Evolutionary conservation across 2,797 vertebrate species (phyloP).

Genomic region (Alcedo quadribrachys): DNA sequence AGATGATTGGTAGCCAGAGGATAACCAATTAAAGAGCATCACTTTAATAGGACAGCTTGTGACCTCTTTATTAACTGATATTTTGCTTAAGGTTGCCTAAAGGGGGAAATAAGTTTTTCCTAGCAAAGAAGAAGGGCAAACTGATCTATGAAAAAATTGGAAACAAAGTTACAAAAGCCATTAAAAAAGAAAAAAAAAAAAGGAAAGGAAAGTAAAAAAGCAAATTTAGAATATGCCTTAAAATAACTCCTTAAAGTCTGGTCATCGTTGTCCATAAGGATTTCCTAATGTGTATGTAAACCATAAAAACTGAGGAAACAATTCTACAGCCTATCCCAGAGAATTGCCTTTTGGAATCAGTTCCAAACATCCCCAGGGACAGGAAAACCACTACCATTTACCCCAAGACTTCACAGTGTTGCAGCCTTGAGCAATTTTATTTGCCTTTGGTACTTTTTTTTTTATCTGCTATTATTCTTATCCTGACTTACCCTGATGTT

Average conservation of each 20-base stretch:
- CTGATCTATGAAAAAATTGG: background rate
- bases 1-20: background rate
- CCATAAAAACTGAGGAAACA: background rate
- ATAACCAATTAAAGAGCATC: background rate
- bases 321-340: background rate
- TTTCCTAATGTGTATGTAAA: background rate
- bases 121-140: background rate
- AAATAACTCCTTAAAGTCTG: background rate
- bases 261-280: background rate
- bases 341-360: background rate
- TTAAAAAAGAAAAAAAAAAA: background rate
- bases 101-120: background rate
- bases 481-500: background rate
- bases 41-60: background rate
- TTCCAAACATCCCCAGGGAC: background rate
- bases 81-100: background rate
- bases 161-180: background rate
- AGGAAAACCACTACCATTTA: constrained; percentile 8
- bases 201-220: background rate
- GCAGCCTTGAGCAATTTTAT: constrained; percentile 51
- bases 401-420: constrained; percentile 25
- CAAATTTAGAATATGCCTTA: background rate
- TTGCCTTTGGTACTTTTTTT: background rate
- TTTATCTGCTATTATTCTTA: background rate
- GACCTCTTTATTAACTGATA: background rate